A percentile compares a stretch with the other conserved stretches of the same genome.
Evolutionary conservation across 2,797 vertebrate genomes (phyloP).

Genomic region (Gouania willdenowi): DNA sequence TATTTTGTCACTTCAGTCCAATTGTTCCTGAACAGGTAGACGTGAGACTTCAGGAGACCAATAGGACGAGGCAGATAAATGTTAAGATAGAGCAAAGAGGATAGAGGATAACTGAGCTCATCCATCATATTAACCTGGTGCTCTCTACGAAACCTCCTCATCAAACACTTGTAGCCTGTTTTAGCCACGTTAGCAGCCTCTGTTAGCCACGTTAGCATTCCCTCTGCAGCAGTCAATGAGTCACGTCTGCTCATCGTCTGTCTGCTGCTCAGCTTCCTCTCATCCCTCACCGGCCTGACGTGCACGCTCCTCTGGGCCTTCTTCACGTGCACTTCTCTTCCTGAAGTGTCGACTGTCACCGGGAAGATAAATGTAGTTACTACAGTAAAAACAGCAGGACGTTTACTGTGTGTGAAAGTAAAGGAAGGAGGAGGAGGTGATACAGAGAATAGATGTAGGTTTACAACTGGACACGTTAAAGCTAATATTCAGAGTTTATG

Average conservation of each 20-base stretch:
- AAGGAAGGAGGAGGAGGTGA: too few species aligned
- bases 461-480: too few species aligned
- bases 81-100: too few species aligned
- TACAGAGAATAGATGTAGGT: too few species aligned
- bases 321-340: slow-evolving; percentile 57
- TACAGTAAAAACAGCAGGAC: slow-evolving; percentile 55
- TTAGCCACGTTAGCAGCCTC: slow-evolving; percentile 52
- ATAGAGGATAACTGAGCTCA: slow-evolving; percentile 64
- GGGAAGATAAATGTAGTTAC: slow-evolving; percentile 66
- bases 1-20: too few species aligned
- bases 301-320: slow-evolving; percentile 45
- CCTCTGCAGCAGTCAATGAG: slow-evolving; percentile 39
- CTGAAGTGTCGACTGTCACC: slow-evolving; percentile 57
- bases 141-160: slow-evolving; percentile 57
- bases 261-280: slow-evolving; percentile 61
- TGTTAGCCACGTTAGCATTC: too few species aligned
- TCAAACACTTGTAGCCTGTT: slow-evolving; percentile 56
- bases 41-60: too few species aligned
- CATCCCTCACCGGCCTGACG: slow-evolving; percentile 67
- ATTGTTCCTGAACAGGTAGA: too few species aligned
- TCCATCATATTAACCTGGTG: slow-evolving; percentile 62
- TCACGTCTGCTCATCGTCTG: slow-evolving; percentile 56
- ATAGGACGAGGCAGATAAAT: too few species aligned
- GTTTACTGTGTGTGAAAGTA: slow-evolving; percentile 64
- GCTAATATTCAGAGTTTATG: too few species aligned